Evolutionary conservation across 2,113 vertebrate genomes (phyloP).

Genomic region (Apaloderma vittatum): DNA sequence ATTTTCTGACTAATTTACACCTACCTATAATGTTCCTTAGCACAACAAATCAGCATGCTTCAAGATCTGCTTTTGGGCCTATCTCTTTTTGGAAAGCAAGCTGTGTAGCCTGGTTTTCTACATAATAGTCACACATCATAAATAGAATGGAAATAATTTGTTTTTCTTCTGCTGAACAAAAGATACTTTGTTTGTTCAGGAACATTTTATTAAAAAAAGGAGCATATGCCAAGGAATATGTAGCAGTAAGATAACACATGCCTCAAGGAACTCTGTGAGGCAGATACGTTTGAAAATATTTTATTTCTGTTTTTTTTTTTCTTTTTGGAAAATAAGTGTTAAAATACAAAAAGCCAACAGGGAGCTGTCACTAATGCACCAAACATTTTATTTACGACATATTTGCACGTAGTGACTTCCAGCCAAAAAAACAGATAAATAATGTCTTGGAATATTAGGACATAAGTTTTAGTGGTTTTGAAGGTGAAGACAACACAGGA

Average conservation of each 20-base stretch:
- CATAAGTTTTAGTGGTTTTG: background rate
- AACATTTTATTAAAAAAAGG: background rate
- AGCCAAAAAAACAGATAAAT: background rate
- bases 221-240: background rate
- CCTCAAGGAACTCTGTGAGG: constrained; percentile 4
- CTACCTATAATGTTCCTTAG: background rate
- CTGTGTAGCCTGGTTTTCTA: background rate
- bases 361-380: background rate
- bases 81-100: background rate
- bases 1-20: constrained; percentile 24
- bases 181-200: background rate
- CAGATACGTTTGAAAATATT: background rate
- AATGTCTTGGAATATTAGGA: background rate
- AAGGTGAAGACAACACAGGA: background rate
- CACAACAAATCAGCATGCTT: background rate
- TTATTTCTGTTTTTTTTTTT: constrained; percentile 1
- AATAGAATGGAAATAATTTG: constrained; percentile 10
- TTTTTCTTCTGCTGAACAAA: constrained; percentile 37
- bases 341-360: background rate
- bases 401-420: background rate
- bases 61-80: background rate
- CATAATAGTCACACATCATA: background rate
- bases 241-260: constrained; percentile 28
- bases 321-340: background rate
- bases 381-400: background rate